phyloP scores from a whole-genome alignment of 2,888 invertebrate genomes.

The Hemistola chrysoprasaria region DNA sequence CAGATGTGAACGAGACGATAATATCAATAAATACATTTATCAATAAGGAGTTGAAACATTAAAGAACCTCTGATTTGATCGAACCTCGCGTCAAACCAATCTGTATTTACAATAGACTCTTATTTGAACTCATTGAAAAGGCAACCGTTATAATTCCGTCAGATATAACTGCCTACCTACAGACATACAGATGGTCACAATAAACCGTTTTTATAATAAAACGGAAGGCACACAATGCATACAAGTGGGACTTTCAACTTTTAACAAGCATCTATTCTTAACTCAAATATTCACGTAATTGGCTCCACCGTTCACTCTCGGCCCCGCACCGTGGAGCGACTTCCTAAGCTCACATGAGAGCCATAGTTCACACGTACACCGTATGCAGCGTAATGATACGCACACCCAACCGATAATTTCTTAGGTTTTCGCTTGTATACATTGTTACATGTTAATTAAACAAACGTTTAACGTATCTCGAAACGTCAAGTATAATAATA shows the following conservation, averaged over 20 bases:
- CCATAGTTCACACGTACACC: too few species aligned
- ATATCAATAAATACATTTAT: too few species aligned
- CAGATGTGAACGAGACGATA: too few species aligned
- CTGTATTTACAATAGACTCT: conserved; percentile 3
- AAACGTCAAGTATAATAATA: too few species aligned
- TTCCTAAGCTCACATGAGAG: too few species aligned
- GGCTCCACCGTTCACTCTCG: conserved; percentile 34
- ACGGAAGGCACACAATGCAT: conserved; percentile 10
- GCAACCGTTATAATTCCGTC: conserved; percentile 5
- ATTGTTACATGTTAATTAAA: too few species aligned
- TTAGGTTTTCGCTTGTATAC: too few species aligned
- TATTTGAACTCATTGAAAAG: conserved; percentile 3
- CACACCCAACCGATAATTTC: too few species aligned
- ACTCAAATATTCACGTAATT: conserved; percentile 45
- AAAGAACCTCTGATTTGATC: conserved; percentile 1
- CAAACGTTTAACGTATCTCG: too few species aligned
- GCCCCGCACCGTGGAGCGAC: conserved; percentile 4
- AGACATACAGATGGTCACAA: conserved; percentile 6
- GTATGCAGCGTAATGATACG: too few species aligned
- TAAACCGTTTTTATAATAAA: conserved; percentile 10
- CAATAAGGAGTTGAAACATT: too few species aligned
- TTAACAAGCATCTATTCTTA: conserved; percentile 41
- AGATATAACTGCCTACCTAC: conserved; percentile 1
- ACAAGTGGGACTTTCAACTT: conserved; percentile 23
- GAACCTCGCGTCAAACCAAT: conserved; percentile 1